phyloP scores from a whole-genome alignment of 1,140 invertebrate genomes.

The Cotesia chilonis region DNA sequence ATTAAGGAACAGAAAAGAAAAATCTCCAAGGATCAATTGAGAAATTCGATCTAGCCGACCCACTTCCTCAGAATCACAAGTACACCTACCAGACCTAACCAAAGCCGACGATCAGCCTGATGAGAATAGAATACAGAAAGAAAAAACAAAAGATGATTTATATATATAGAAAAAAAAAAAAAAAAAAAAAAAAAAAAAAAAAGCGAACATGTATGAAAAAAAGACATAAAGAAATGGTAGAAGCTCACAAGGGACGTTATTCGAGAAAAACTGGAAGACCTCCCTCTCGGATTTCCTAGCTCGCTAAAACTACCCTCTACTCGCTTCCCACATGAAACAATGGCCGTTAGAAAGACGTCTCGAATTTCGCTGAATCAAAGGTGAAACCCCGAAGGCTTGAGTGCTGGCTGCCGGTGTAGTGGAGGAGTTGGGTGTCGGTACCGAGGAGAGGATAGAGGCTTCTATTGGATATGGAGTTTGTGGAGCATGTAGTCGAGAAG shows the following conservation, averaged over 20 bases:
- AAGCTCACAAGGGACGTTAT: neutral
- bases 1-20: slow-evolving; percentile 6
- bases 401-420: slow-evolving; percentile 35
- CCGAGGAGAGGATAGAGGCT: neutral
- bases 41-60: slow-evolving; percentile 34
- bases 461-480: neutral
- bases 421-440: slow-evolving; percentile 20
- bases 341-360: slow-evolving; percentile 62
- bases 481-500: too few species aligned
- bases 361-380: slow-evolving; percentile 66
- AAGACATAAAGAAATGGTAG: slow-evolving; percentile 1
- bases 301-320: slow-evolving; percentile 26
- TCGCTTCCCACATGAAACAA: slow-evolving; percentile 60
- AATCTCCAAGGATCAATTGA: slow-evolving; percentile 31
- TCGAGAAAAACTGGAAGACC: slow-evolving; percentile 39
- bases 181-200: slow-evolving; percentile 3
- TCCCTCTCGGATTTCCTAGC: slow-evolving; percentile 58
- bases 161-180: neutral
- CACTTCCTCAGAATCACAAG: slow-evolving; percentile 20
- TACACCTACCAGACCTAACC: neutral
- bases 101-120: neutral
- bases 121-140: slow-evolving; percentile 10
- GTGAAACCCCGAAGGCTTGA: slow-evolving; percentile 45
- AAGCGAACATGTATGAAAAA: slow-evolving; percentile 19
- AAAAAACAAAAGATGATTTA: slow-evolving; percentile 6